Conservation (phyloP, 2,113 vertebrate species). For the Poicephalus meyeri region DNA sequence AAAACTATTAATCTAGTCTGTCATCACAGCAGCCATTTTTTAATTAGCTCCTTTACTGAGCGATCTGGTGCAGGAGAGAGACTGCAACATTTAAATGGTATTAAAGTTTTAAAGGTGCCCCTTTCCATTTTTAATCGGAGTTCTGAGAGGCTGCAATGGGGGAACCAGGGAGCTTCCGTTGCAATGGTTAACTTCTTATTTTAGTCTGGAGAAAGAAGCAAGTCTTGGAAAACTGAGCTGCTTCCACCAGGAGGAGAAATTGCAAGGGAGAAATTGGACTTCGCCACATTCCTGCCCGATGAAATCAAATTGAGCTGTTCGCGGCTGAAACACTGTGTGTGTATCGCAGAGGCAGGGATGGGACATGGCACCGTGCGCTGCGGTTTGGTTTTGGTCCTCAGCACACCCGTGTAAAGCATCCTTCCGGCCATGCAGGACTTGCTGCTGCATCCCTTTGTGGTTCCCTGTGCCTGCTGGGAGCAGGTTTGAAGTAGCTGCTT, state of each 20-base stretch:
- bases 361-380: fast-evolving
- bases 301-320: background rate
- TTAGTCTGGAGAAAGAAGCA: background rate
- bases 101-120: conserved; percentile 55
- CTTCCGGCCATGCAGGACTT: fast-evolving
- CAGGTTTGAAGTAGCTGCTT: background rate
- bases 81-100: conserved; percentile 29
- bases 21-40: conserved; percentile 80
- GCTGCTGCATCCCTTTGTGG: fast-evolving
- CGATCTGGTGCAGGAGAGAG: conserved; percentile 52
- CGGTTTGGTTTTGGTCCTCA: background rate
- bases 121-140: conserved; percentile 9
- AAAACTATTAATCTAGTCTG: conserved; percentile 79
- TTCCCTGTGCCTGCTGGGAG: fast-evolving
- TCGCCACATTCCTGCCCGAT: background rate
- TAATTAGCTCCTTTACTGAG: conserved; percentile 73
- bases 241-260: background rate
- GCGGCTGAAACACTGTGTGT: fast-evolving
- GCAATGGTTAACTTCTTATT: background rate
- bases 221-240: background rate
- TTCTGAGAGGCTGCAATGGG: background rate
- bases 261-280: background rate
- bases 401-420: fast-evolving
- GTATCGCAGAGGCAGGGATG: background rate
- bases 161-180: background rate